phyloP scores from a whole-genome alignment of 2,113 vertebrate species.

The Boulengeromyrus knoepffleri region DNA sequence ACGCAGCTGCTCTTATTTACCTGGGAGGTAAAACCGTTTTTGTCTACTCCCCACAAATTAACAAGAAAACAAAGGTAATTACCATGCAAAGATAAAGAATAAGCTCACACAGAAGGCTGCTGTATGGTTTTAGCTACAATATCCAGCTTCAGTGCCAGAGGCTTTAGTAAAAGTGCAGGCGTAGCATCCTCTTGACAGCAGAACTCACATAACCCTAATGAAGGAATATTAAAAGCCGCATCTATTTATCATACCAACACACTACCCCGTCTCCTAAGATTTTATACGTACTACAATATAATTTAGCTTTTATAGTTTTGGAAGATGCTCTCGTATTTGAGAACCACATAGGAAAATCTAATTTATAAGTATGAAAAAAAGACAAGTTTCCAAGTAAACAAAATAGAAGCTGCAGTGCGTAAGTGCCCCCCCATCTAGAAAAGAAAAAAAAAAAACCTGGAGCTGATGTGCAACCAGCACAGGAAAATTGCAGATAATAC shows the following conservation, averaged over 20 bases:
- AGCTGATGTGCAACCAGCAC: background rate
- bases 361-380: background rate
- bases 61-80: background rate
- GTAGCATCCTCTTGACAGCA: background rate
- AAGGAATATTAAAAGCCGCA: background rate
- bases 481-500: background rate
- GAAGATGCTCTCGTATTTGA: background rate
- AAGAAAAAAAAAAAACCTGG: background rate
- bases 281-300: background rate
- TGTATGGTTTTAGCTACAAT: background rate
- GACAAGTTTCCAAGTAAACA: background rate
- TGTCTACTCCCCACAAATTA: background rate
- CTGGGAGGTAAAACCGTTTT: background rate
- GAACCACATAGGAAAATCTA: background rate
- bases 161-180: background rate
- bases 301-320: background rate
- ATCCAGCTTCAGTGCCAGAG: background rate
- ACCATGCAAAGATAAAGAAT: background rate
- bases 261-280: background rate
- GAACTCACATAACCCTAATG: background rate
- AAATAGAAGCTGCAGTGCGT: background rate
- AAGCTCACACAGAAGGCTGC: background rate
- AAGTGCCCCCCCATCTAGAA: background rate
- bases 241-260: background rate
- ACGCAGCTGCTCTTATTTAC: slow-evolving; percentile 29